These are phyloP conservation scores for Pyrochroa serraticornis DNA, from an alignment of 2,888 invertebrate genomes.

Conservation along the genomic window DNA sequence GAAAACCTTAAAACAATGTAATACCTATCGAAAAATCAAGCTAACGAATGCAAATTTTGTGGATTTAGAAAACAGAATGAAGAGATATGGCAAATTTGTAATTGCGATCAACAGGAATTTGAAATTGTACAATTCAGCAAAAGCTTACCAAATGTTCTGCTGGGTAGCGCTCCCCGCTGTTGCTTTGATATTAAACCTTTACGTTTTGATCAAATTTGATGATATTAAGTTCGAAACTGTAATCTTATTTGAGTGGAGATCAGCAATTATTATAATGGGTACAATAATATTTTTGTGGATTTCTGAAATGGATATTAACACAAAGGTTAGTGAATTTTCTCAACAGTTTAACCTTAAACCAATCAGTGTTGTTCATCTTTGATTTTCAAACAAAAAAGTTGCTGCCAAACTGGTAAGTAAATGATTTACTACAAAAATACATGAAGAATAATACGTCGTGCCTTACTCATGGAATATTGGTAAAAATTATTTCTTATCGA, in stretches of 20 bases:
- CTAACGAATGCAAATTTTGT: no score
- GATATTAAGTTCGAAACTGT: not conserved
- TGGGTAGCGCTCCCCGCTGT: not conserved
- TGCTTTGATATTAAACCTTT: not conserved
- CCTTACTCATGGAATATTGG: no score
- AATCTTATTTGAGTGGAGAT: not conserved
- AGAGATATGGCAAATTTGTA: constrained; percentile 1
- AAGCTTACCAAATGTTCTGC: not conserved
- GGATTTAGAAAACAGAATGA: no score
- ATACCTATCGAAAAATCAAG: no score
- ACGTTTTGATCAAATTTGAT: not conserved
- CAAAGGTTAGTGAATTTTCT: not conserved
- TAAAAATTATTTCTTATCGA: no score
- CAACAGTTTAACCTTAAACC: no score
- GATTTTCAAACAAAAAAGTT: no score
- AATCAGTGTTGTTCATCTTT: no score
- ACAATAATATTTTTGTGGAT: not conserved
- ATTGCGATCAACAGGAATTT: not conserved
- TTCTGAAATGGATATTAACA: not conserved
- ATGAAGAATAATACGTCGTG: no score
- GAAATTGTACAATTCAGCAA: not conserved
- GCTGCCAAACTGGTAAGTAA: no score
- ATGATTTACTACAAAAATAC: no score
- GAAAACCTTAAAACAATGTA: no score
- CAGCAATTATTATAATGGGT: not conserved